Percentiles rank a stretch among this genome's conserved stretches.
Conservation (phyloP, 2,888 invertebrate genomes). For the Metopia argyrocephala region DNA sequence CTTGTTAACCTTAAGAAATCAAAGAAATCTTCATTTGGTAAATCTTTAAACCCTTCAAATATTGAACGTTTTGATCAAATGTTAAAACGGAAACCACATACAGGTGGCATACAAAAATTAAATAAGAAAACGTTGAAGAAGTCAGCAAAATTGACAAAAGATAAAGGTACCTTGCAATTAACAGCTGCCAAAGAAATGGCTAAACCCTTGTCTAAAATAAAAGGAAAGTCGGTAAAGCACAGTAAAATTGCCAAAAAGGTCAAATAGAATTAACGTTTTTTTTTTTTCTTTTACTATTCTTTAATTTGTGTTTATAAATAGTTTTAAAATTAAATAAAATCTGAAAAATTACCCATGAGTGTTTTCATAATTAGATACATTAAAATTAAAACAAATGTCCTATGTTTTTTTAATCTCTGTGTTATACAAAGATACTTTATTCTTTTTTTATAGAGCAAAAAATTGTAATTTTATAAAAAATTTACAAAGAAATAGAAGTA, state of each 20-base stretch:
- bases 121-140: constrained; percentile 65
- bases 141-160: constrained; percentile 49
- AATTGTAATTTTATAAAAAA: no score
- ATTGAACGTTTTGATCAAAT: constrained; percentile 70
- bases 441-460: no score
- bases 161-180: constrained; percentile 67
- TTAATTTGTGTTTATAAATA: background rate
- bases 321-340: background rate
- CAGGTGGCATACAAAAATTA: constrained; percentile 72
- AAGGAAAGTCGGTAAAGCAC: constrained; percentile 4
- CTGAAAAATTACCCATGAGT: background rate
- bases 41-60: constrained; percentile 61
- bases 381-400: no score
- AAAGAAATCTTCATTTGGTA: constrained; percentile 54
- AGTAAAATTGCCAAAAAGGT: constrained; percentile 41
- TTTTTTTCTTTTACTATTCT: background rate
- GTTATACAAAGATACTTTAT: no score
- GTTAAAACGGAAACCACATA: constrained; percentile 72
- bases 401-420: no score
- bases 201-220: constrained; percentile 65
- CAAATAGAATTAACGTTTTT: constrained; percentile 36
- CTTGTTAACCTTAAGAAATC: constrained; percentile 48
- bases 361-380: no score
- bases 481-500: no score
- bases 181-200: constrained; percentile 72